A percentile compares a stretch with the other conserved stretches of the same genome.
Conservation (phyloP, 2,888 invertebrate genomes). For the Camponotus fellah region DNA sequence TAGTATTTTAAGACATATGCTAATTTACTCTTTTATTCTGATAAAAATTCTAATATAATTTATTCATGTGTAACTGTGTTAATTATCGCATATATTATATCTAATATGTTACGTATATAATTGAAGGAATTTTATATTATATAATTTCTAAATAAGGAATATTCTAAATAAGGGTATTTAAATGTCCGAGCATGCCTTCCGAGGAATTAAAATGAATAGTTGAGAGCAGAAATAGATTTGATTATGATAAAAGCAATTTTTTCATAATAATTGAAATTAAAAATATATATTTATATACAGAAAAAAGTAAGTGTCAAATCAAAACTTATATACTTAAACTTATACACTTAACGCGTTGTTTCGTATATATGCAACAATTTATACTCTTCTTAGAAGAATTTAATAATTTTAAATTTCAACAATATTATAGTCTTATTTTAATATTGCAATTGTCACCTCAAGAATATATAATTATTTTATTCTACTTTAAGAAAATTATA, state of each 20-base stretch:
- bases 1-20: not conserved
- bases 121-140: not conserved
- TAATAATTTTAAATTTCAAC: too few species aligned
- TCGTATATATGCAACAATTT: too few species aligned
- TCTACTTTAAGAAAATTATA: too few species aligned
- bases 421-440: too few species aligned
- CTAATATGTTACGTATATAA: not conserved
- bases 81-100: not conserved
- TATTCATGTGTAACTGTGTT: not conserved
- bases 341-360: too few species aligned
- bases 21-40: too few species aligned
- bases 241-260: not conserved
- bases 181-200: not conserved
- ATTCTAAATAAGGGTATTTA: not conserved
- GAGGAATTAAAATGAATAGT: not conserved
- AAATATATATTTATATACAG: too few species aligned
- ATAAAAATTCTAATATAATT: not conserved
- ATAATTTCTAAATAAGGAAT: not conserved
- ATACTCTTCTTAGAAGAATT: too few species aligned
- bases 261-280: not conserved
- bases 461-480: too few species aligned
- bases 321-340: too few species aligned
- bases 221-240: not conserved
- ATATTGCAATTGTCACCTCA: too few species aligned
- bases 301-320: too few species aligned